phyloP scores from a whole-genome alignment of 2,888 invertebrate genomes.

The Dicyrtoma fusca region DNA sequence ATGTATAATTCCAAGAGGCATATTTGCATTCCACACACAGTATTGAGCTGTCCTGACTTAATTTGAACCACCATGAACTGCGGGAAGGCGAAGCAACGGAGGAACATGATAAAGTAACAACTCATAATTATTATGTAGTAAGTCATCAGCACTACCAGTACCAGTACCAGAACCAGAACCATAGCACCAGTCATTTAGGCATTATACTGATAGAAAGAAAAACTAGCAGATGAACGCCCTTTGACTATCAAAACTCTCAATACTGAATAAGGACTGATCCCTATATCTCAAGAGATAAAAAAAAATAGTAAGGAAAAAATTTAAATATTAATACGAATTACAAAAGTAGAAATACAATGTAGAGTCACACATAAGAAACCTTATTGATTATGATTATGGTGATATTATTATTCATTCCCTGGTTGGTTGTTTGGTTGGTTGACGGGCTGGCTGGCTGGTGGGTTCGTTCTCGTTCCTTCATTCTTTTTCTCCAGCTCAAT shows the following conservation, averaged over 20 bases:
- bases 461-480: not conserved
- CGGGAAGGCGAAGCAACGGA: no score
- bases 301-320: not conserved
- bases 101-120: no score
- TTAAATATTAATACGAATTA: not conserved
- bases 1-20: no score
- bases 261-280: not conserved
- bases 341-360: not conserved
- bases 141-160: no score
- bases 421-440: not conserved
- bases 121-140: no score
- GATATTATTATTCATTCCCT: not conserved
- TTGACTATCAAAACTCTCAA: not conserved
- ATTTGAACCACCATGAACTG: no score
- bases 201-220: no score
- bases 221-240: no score
- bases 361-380: not conserved
- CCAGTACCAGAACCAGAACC: no score
- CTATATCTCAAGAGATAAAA: not conserved
- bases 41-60: no score
- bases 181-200: no score
- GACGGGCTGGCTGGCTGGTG: not conserved
- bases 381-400: not conserved
- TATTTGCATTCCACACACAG: no score
- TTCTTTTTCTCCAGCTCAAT: slow-evolving; percentile 19